Base-by-base conservation (phyloP, 2,113 vertebrate species). In the Conger conger region DNA sequence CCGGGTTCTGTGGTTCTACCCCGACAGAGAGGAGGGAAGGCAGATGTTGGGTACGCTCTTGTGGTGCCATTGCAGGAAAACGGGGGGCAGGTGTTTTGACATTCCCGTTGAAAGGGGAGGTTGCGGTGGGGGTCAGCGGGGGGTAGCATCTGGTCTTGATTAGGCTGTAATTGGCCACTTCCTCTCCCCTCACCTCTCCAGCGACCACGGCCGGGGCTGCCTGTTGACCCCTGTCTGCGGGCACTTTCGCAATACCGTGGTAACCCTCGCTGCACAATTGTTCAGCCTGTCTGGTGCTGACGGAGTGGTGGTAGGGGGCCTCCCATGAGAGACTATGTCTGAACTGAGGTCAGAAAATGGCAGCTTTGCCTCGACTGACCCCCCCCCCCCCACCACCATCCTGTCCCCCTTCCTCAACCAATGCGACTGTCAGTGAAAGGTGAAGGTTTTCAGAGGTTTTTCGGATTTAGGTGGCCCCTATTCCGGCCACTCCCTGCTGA, bases 131-230 rank as follows among this genome's bases (percentile, higher is more conserved):
- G 57, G 57, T 23, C 57, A 27, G 57, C 57, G 85, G 76, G 76
- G 86, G 18, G 63, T 37, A 87, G 87, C 91, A 89, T 89, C 92
- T 92, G 92, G 89, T 86, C 87, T 50, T 85, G 42, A 89, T 93
- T 89, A 83, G 36, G 77, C 82, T 76, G 83, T 90, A 87, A 86
- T 86, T 79, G 16, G 36, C 85, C 80, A 80, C 89, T 91, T 90
- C 89, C 88, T 87, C 81, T 68, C 3, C 1, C 68, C 16, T 60
- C 83, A 85, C 91, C 84, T 63, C 42, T 77, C 53, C 80, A 54
- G 82, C 87, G 87, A 89, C 86, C 76, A 85, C 2, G 0, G 36
- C 35, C 45, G 33, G 76, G 81, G 38, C 45, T 6, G 86, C 86
- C 82, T 91, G 90, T 91, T 86, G 87, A 87, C 54, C 76, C 45